Percentiles rank a stretch among this genome's conserved stretches.
phyloP scores from a whole-genome alignment of 2,888 invertebrate species.

The Noctua janthe region DNA sequence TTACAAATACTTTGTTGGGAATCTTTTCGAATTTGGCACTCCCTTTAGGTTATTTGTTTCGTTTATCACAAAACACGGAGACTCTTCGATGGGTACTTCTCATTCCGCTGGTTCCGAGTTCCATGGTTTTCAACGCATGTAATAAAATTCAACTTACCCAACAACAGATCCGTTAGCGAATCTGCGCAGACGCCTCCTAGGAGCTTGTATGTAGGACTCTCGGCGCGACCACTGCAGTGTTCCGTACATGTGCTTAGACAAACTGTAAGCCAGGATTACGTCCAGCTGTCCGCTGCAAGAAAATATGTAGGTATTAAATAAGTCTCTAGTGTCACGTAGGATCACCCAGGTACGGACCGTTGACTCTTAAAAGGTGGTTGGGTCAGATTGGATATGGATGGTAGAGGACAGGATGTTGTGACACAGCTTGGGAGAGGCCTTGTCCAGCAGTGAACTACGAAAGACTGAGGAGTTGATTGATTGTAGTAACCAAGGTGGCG shows the following conservation, averaged over 20 bases:
- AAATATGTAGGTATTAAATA: no score
- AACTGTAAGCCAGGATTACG: constrained; percentile 73
- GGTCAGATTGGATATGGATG: no score
- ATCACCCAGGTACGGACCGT: not conserved
- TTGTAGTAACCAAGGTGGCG: no score
- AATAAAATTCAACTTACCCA: constrained; percentile 69
- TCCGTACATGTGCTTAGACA: constrained; percentile 69
- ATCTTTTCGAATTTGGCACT: not conserved
- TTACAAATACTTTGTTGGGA: not conserved
- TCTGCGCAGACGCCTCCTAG: constrained; percentile 63
- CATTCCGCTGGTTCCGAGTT: not conserved
- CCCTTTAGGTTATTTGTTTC: not conserved
- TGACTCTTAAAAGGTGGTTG: not conserved
- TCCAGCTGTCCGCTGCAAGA: constrained; percentile 78
- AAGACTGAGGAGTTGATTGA: not conserved
- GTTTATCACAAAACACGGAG: not conserved
- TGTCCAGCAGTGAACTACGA: not conserved
- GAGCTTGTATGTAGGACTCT: constrained; percentile 68
- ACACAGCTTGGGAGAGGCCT: not conserved
- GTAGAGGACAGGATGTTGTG: not conserved
- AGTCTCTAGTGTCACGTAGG: not conserved
- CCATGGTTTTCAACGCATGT: not conserved
- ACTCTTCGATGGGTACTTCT: not conserved
- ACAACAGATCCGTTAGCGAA: constrained; percentile 66
- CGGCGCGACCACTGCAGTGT: constrained; percentile 74